Evolutionary conservation across 2,113 vertebrate species (phyloP), one percentile per base, ranked within the genome.

Genomic region (Alectura lathami): DNA sequence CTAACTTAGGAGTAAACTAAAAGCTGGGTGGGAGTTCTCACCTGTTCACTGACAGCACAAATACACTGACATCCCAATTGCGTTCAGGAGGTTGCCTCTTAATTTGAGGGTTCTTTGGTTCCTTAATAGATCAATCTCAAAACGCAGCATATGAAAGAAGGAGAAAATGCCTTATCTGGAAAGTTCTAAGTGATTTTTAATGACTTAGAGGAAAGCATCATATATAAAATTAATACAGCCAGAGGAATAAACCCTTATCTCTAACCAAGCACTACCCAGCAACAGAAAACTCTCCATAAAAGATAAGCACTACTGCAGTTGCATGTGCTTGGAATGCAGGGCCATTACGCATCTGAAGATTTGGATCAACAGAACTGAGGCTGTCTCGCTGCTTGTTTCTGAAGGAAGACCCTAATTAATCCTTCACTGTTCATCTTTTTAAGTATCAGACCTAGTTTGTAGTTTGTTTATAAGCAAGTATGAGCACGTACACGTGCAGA

Each of bases 271-370:
- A 11, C 67, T 50, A 57, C 22, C 22, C 63, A 40, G 70, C 21
- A 64, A 73, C 40, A 83, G 48, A 36, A 59, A 86, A 85, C 53
- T 82, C 53, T 34, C 68, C 27, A 8, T 68, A 30, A 14, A n/a
- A 17, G 48, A 89, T 79, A 95, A 91, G 78, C 53, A 60, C 48
- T 85, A 76, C 78, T 93, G 87, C 93, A 95, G 88, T 64, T 85
- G 79, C 59, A 17, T 83, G 92, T 91, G 93, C 92, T 91, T 59
- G 80, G 93, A 96, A 94, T 78, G 57, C 81, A 91, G 51, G 64
- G 68, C 84, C 81, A 87, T 51, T 63, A 91, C 1, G n/a, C 56
- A 70, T 38, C 59, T 86, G 7, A 91, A 75, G 32, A 87, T 84
- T 81, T 42, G 2, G 14, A 88, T 67, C 67, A 76, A 60, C 53